These are phyloP conservation scores for Argyrosomus regius DNA, from an alignment of 2,797 vertebrate genomes.

Conservation along the genomic window DNA sequence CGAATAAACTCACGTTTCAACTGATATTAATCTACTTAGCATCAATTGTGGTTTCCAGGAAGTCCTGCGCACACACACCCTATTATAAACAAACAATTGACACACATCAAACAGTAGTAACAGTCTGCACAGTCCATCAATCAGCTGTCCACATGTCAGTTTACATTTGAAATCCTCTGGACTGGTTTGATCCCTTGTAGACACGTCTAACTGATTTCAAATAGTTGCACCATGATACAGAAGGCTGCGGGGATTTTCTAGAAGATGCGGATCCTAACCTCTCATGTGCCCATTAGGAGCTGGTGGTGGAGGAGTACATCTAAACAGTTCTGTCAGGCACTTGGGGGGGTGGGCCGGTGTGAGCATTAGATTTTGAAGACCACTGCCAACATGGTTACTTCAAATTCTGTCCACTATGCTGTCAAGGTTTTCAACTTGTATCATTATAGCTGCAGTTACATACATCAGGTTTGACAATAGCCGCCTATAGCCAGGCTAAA, in stretches of 20 bases:
- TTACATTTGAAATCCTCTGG: constrained; percentile 37
- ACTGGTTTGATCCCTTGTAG: constrained; percentile 28
- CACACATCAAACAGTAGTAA: constrained; percentile 18
- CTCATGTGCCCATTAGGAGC: not conserved
- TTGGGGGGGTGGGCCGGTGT: too few species aligned
- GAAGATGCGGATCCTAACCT: constrained; percentile 25
- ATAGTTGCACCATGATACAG: constrained; percentile 30
- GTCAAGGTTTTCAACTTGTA: constrained; percentile 25
- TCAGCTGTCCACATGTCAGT: constrained; percentile 47
- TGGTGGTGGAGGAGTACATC: constrained; percentile 20
- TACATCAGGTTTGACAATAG: constrained; percentile 26
- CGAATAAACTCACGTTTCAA: not conserved
- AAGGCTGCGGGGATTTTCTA: constrained; percentile 17
- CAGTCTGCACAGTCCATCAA: constrained; percentile 31
- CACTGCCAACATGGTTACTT: constrained; percentile 12
- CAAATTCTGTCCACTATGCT: constrained; percentile 12
- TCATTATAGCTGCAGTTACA: constrained; percentile 26
- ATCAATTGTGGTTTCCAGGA: not conserved
- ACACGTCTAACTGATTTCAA: constrained; percentile 42
- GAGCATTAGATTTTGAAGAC: not conserved
- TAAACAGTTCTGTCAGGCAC: constrained; percentile 14
- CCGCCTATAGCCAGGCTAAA: constrained; percentile 26
- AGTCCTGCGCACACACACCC: not conserved
- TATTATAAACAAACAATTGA: constrained; percentile 29
- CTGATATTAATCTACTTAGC: not conserved